phyloP scores from a whole-genome alignment of 2,113 vertebrate species.

The Brevimyrus niger region DNA sequence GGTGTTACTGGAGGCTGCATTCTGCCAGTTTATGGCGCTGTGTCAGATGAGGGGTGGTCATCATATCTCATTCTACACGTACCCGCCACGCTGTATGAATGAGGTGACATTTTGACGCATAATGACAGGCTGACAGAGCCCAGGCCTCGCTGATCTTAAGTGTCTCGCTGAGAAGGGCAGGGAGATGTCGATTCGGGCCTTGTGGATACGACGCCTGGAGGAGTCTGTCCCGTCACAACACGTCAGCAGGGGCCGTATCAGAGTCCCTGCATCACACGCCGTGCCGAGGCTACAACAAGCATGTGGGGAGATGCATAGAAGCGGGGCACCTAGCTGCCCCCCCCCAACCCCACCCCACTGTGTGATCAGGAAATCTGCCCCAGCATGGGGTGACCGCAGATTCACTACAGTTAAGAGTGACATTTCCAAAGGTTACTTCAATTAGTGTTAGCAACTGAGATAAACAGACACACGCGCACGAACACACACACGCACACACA shows the following conservation, averaged over 20 bases:
- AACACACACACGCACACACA: neutral
- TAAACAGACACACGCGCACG: neutral
- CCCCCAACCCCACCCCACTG: neutral
- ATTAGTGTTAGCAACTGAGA: neutral
- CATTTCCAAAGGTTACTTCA: slow-evolving; percentile 8
- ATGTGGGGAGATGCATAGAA: neutral
- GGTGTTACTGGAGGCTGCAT: neutral
- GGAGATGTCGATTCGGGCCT: neutral
- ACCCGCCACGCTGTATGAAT: neutral
- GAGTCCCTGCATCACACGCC: neutral
- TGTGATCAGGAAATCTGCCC: neutral
- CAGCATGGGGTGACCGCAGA: neutral
- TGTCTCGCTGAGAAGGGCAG: neutral
- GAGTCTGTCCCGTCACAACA: neutral
- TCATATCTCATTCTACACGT: neutral
- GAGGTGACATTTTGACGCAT: neutral
- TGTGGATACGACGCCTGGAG: neutral
- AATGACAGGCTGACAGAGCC: neutral
- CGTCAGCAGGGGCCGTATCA: neutral
- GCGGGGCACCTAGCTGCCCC: neutral
- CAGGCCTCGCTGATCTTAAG: neutral
- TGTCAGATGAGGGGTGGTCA: neutral
- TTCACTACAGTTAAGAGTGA: neutral
- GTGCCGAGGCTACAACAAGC: neutral
- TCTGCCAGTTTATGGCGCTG: neutral